Conservation (phyloP, 2,888 invertebrate genomes). For the Philonicus albiceps region DNA sequence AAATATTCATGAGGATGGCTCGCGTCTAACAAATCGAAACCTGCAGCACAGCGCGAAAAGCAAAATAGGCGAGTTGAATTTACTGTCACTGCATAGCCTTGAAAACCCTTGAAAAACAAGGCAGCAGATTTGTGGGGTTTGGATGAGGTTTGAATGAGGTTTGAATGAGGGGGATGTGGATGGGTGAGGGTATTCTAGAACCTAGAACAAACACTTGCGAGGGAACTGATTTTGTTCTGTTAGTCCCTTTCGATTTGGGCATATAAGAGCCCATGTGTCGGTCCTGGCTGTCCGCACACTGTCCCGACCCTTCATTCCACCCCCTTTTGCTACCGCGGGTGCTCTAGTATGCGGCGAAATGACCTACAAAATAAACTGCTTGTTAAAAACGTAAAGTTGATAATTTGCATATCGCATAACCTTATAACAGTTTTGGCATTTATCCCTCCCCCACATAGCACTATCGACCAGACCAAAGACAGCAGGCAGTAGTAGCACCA, state of each 20-base stretch:
- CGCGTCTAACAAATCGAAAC: conserved; percentile 18
- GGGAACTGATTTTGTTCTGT: background rate
- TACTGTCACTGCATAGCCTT: conserved; percentile 48
- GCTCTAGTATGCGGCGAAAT: conserved; percentile 41
- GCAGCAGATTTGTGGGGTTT: background rate
- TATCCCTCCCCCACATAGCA: conserved; percentile 27
- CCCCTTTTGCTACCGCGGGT: background rate
- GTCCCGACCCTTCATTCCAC: background rate
- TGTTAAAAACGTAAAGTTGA: conserved; percentile 48
- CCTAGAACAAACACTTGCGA: conserved; percentile 6
- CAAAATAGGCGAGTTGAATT: conserved; percentile 25
- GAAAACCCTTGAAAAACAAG: conserved; percentile 22
- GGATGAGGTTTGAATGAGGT: background rate
- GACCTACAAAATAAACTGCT: conserved; percentile 50
- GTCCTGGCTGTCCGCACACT: background rate
- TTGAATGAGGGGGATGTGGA: background rate
- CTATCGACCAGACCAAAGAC: conserved; percentile 18
- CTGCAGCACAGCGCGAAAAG: conserved; percentile 7
- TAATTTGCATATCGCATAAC: conserved; percentile 50
- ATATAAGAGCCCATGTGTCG: background rate
- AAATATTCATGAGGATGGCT: conserved; percentile 23
- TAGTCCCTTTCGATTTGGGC: background rate
- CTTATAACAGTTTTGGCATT: conserved; percentile 49
- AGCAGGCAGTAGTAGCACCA: background rate
- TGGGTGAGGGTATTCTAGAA: background rate